Base-by-base conservation (phyloP, 2,888 invertebrate genomes). In the Hirtodrosophila trivittata region DNA sequence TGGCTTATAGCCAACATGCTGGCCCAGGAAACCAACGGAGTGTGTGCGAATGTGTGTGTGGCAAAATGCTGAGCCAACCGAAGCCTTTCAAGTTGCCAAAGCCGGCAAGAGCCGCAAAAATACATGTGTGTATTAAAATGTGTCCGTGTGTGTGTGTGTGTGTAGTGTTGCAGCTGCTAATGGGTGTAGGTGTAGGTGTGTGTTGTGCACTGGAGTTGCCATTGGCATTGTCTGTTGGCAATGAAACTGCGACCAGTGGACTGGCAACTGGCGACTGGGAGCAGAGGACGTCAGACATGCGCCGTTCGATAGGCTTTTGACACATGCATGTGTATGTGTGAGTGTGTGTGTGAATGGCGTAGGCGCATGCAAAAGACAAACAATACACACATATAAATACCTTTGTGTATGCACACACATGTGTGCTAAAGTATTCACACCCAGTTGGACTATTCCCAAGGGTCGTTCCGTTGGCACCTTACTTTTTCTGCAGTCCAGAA, bases 151-250 rank as follows among this genome's bases (percentile, higher is more conserved):
- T 18, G 18, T n/a, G 9, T 57, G 35, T 59, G 14, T 45, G 14
- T 42, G 26, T 63, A 16, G n/a, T n/a, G 28, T 9, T 28, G 28
- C 28, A 28, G 28, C 28, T 28, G 28, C 7, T 41, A 8, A n/a
- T 28, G 26, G 43, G 25, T 46, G 41, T 28, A n/a, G 28, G 28
- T 28, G 28, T 28, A 28, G 28, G 3, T 57, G 42, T 45, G 21
- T 37, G 9, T 37, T 63, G 66, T 64, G 47, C 30, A 46, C 38
- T 77, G 56, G 47, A 80, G 76, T 75, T 80, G 68, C 84, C 74
- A n/a, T 77, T 84, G 84, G 84, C 84, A 85, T 85, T 85, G 84
- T 85, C 80, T 87, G 86, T 86, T 85, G 84, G 87, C 87, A 85
- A 87, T 87, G 84, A 85, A 85, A 85, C 70, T 87, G 71, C 77